Evolutionary conservation across 2,113 vertebrate genomes (phyloP).

Genomic region (Nesospiza acunhae): DNA sequence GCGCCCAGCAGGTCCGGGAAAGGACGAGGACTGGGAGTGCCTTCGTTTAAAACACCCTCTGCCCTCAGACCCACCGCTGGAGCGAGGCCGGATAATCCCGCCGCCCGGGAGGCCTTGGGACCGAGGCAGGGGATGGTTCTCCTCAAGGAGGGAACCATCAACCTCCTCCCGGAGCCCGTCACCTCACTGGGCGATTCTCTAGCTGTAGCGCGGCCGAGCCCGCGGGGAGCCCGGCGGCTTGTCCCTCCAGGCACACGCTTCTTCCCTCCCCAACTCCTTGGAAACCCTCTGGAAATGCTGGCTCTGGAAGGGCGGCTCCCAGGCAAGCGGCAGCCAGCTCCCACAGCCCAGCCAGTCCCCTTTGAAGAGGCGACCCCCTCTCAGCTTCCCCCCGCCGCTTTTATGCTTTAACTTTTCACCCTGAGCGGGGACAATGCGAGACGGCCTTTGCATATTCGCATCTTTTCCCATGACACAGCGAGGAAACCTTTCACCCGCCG

Average conservation of each 20-base stretch:
- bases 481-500: constrained; percentile 13
- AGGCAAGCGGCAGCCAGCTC: not conserved
- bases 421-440: constrained; percentile 47
- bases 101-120: not conserved
- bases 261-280: not conserved
- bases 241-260: not conserved
- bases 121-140: not conserved
- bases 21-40: not conserved
- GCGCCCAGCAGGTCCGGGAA: not conserved
- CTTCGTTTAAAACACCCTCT: not conserved
- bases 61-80: not conserved
- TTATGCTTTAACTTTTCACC: constrained; percentile 71
- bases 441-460: constrained; percentile 54
- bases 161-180: not conserved
- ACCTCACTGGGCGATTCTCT: not conserved
- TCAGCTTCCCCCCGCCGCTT: constrained; percentile 12
- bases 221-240: not conserved
- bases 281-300: not conserved
- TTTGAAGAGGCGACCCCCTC: constrained; percentile 58
- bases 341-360: not conserved
- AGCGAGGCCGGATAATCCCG: not conserved
- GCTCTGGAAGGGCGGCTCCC: not conserved
- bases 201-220: not conserved
- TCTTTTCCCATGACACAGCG: constrained; percentile 50
- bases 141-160: not conserved